Evolutionary conservation across 2,113 vertebrate genomes (phyloP), one percentile per base, ranked within the genome.

Genomic region (Xiphorhynchus elegans): DNA sequence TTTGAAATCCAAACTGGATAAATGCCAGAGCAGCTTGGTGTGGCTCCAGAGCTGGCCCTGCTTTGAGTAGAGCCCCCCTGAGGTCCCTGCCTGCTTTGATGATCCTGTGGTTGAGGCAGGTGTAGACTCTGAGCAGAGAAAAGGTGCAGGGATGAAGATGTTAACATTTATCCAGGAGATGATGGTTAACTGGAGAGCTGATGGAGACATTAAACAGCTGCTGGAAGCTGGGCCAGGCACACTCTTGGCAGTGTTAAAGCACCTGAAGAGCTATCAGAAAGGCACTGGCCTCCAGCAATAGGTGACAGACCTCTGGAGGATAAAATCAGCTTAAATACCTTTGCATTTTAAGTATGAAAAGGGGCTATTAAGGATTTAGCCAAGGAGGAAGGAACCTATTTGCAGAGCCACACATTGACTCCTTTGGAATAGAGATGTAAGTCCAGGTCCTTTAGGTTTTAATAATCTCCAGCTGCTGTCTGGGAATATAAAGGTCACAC

Each of bases 1-100:
- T 29, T 7, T 56, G 29, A 73, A 2, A 50, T 17, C 33, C 1
- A 1, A 37, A 0, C 28, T 12, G 17, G 33, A 9, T 23, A 52
- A 84, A 64, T 29, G 44, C 59, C 64, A 7, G n/a, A 84, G 62
- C 37, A 58, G 23, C 20, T 20, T 19, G 13, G 1, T 20, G 37
- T 21, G 44, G 50, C 24, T 55, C 17, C 79, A 73, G 59, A 33
- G 53, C 47, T 37, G 77, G 18, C 25, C 37, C 42, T 75, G n/a
- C 82, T 72, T 11, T 6, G 69, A 18, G 28, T 23, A 4, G 52
- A 83, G 76, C 62, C 21, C 53, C 70, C 17, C 39, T 7, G 13
- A 37, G 62, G 17, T 62, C 23, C 5, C 56, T 42, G 28, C n/a
- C n/a, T 9, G 39, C 35, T 50, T 37, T 53, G 7, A 2, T 8